Percentiles rank a stretch among this genome's conserved stretches.
Conservation (phyloP, 2,888 invertebrate species). For the Athetis lepigone region DNA sequence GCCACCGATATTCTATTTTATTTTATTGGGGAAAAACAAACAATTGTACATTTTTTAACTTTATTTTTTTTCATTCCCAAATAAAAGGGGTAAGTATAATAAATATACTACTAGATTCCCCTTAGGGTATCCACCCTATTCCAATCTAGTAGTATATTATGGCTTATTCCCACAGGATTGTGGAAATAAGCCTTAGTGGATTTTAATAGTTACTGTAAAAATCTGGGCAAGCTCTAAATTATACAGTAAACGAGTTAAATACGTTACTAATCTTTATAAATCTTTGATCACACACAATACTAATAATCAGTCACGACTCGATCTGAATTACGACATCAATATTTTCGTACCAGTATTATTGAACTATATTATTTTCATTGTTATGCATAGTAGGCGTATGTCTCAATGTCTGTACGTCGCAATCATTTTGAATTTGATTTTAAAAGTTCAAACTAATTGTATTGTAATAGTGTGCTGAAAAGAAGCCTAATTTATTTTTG, state of each 20-base stretch:
- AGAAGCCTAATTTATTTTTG: slow-evolving; percentile 30
- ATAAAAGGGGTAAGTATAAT: no score
- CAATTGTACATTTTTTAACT: no score
- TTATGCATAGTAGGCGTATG: slow-evolving; percentile 46
- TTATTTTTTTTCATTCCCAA: no score
- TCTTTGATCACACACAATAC: slow-evolving; percentile 38
- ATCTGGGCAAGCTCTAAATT: no score
- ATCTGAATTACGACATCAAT: slow-evolving; percentile 62
- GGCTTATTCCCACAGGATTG: no score
- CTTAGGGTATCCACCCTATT: no score
- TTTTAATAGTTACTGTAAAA: no score
- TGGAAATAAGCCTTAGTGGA: no score
- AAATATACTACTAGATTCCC: no score
- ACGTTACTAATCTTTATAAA: background rate
- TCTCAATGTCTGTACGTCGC: slow-evolving; percentile 45
- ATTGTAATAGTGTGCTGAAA: slow-evolving; percentile 18
- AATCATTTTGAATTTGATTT: slow-evolving; percentile 49
- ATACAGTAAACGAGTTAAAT: slow-evolving; percentile 8
- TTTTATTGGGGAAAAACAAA: no score
- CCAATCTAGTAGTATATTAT: no score
- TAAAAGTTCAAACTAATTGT: slow-evolving; percentile 44
- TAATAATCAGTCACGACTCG: slow-evolving; percentile 59
- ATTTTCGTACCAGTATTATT: slow-evolving; percentile 48
- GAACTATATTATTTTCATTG: slow-evolving; percentile 59
- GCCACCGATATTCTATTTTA: no score